These are phyloP conservation scores for Nymphalis io DNA, from an alignment of 1,140 invertebrate genomes.

Conservation along the genomic window DNA sequence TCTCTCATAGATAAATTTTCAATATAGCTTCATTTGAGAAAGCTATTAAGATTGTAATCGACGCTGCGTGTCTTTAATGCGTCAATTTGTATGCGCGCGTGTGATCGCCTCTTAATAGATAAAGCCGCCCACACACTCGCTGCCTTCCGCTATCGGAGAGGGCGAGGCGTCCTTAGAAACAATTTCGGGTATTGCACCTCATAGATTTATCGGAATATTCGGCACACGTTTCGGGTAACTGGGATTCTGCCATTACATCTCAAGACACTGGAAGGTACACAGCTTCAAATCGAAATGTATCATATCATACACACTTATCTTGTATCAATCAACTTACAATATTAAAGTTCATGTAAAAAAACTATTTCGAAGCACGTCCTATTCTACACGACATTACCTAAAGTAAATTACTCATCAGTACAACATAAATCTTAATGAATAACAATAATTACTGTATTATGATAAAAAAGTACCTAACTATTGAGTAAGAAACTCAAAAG, in stretches of 20 bases:
- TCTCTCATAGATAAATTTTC: constrained; percentile 46
- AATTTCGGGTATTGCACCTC: not conserved
- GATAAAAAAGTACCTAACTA: too few species aligned
- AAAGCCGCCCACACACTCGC: constrained; percentile 44
- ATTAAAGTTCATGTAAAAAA: too few species aligned
- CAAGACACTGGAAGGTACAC: too few species aligned
- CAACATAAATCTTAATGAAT: too few species aligned
- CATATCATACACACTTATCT: too few species aligned
- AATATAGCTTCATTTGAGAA: constrained; percentile 64
- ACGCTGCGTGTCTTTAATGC: constrained; percentile 50
- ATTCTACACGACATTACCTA: too few species aligned
- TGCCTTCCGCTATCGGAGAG: not conserved
- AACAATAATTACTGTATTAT: too few species aligned
- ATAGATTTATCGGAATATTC: not conserved
- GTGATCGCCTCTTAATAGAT: constrained; percentile 57
- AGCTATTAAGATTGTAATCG: constrained; percentile 62
- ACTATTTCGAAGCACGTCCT: too few species aligned
- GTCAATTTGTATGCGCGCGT: constrained; percentile 70
- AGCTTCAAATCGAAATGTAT: too few species aligned
- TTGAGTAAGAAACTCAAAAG: too few species aligned
- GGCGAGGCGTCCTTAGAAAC: not conserved
- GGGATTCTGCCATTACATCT: not conserved
- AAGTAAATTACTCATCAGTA: too few species aligned
- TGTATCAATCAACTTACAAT: too few species aligned
- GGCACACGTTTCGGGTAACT: not conserved